Evolutionary conservation across 2,797 vertebrate genomes (phyloP), one percentile per base, ranked within the genome.

Genomic region (Muraenolepis orangiensis): DNA sequence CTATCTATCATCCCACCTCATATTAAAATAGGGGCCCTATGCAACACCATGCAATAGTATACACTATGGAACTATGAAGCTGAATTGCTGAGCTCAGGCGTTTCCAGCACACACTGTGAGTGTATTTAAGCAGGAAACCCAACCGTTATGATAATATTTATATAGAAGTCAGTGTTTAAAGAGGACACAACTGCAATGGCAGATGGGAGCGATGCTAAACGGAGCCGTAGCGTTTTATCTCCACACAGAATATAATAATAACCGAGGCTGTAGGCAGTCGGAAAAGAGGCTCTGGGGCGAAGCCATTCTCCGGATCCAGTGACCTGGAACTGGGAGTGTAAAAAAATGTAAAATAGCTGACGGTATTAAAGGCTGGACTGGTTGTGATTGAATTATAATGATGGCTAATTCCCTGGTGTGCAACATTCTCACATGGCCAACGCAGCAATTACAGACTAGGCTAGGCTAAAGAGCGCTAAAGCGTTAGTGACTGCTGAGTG

Each of bases 341-440:
- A 26, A 26, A 61, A 34, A 61, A 61, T 26, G 57, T 61, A 26
- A 61, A 61, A 61, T 26, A 61, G 57, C 57, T 26, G 57, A 61
- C 57, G 6, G n/a, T 12, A 61, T n/a, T 61, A 61, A 61, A 61
- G 57, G 57, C 57, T 61, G 57, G 57, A 61, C 57, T 3, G n/a
- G 57, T 61, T 61, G 23, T 61, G 57, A 61, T 61, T 61, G 57
- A 61, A 61, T 26, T 61, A 61, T 61, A 61, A 61, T 61, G 57
- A 61, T 4, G n/a, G 57, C 57, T 26, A 26, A 61, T 61, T 61
- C 23, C 57, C 23, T 2, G n/a, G 10, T 23, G n/a, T 10, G 23
- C n/a, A 2, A 26, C 57, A 12, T 26, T 26, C 23, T 61, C 57
- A 61, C 57, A 26, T 26, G 57, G 57, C 57, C 5, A 61, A 11